Conservation (phyloP, 2,113 vertebrate genomes). For the Apistogramma diplotaenia region DNA sequence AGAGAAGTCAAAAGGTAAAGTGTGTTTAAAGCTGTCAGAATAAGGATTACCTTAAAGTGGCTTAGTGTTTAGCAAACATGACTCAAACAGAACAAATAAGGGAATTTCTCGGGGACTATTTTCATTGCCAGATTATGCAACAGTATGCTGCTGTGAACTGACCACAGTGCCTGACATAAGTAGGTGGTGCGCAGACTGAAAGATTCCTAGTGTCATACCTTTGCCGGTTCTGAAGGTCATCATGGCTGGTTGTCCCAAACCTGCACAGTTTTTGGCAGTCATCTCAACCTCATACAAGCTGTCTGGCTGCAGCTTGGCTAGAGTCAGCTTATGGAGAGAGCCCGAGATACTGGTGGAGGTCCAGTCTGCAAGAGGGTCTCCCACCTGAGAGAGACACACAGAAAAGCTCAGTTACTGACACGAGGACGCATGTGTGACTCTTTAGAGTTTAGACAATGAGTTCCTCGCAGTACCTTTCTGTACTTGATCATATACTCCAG, state of each 20-base stretch:
- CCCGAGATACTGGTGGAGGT: constrained; percentile 83
- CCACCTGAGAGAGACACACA: constrained; percentile 76
- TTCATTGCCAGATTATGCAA: neutral
- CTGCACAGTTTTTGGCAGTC: constrained; percentile 89
- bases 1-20: neutral
- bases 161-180: accelerated
- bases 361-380: constrained; percentile 84
- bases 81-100: neutral
- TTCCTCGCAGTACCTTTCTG: constrained; percentile 82
- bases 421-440: neutral
- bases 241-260: constrained; percentile 94
- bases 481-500: constrained; percentile 92
- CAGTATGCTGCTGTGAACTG: neutral
- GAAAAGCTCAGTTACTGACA: neutral
- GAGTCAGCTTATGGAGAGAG: constrained; percentile 83
- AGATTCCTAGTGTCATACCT: constrained; percentile 39
- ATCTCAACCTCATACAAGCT: constrained; percentile 98
- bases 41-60: neutral
- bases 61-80: neutral
- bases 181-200: neutral
- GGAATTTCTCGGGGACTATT: neutral
- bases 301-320: constrained; percentile 88
- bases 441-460: neutral
- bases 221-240: constrained; percentile 97
- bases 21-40: neutral